Evolutionary conservation across 1,140 invertebrate genomes (phyloP).

Genomic region (Oscheius sp.): DNA sequence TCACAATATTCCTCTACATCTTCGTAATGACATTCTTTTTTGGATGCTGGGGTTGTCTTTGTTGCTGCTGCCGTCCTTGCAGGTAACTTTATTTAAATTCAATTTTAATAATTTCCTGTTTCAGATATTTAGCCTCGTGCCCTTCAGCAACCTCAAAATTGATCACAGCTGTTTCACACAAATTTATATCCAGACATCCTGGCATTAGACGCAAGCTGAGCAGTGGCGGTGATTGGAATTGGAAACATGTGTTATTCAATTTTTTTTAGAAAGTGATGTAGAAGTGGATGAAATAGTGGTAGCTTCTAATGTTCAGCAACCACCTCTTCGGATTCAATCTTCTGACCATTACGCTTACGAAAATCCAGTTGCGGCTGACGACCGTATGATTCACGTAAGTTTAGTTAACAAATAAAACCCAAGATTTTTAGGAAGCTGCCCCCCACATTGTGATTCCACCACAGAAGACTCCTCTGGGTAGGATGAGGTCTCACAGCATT

Average conservation of each 20-base stretch:
- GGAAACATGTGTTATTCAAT: background rate
- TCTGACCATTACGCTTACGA: slow-evolving; percentile 7
- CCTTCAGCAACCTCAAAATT: background rate
- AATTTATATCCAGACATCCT: slow-evolving; percentile 1
- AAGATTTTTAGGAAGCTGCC: slow-evolving; percentile 3
- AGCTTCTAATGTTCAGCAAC: background rate
- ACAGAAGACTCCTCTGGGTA: background rate
- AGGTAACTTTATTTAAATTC: background rate
- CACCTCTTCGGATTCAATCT: background rate
- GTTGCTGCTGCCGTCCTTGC: background rate
- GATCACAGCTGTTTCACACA: background rate
- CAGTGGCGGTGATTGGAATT: background rate
- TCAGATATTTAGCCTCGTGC: background rate
- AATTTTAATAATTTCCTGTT: background rate
- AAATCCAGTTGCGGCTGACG: background rate
- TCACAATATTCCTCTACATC: background rate
- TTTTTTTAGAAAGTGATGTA: background rate
- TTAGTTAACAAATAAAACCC: background rate
- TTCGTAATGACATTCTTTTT: slow-evolving; percentile 14
- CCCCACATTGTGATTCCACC: background rate
- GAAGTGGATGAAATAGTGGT: background rate
- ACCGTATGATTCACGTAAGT: background rate
- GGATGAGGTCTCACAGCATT: background rate
- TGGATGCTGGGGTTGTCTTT: slow-evolving; percentile 9
- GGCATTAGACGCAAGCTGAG: background rate